Conservation (phyloP, 2,888 invertebrate genomes). For the Alloscopus bannaensis region DNA sequence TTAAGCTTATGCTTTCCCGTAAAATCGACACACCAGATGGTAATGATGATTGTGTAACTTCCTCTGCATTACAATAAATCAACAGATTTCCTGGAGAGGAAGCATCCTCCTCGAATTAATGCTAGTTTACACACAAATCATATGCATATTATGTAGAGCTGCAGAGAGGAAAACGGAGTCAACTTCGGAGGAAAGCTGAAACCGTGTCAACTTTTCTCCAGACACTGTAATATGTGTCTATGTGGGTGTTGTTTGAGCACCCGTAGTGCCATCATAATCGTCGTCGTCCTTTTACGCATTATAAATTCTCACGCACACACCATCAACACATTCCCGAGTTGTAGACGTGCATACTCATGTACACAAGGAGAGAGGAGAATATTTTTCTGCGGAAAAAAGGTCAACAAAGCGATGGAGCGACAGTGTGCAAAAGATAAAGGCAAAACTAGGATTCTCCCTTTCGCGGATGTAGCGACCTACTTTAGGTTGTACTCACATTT, state of each 20-base stretch:
- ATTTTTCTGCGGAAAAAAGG: too few species aligned
- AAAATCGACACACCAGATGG: constrained; percentile 38
- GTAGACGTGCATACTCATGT: neutral
- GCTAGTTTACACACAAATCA: constrained; percentile 15
- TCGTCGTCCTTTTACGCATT: neutral
- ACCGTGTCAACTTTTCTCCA: neutral
- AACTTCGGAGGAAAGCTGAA: neutral
- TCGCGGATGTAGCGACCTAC: too few species aligned
- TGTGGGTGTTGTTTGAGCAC: neutral
- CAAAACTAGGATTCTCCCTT: constrained; percentile 1
- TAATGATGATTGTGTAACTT: constrained; percentile 43
- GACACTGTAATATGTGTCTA: neutral
- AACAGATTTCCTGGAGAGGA: constrained; percentile 20
- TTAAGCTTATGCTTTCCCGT: neutral
- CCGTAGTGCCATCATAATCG: neutral
- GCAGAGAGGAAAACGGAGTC: too few species aligned
- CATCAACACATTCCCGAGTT: neutral
- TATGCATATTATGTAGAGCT: constrained; percentile 43
- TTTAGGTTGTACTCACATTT: constrained; percentile 54
- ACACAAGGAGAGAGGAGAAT: too few species aligned
- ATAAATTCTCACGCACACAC: neutral
- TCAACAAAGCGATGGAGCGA: too few species aligned
- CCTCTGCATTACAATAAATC: constrained; percentile 45
- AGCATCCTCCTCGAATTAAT: constrained; percentile 31
- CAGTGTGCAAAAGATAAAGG: neutral